Base-by-base conservation (phyloP, 2,888 invertebrate genomes). In the Oscheius sp. region DNA sequence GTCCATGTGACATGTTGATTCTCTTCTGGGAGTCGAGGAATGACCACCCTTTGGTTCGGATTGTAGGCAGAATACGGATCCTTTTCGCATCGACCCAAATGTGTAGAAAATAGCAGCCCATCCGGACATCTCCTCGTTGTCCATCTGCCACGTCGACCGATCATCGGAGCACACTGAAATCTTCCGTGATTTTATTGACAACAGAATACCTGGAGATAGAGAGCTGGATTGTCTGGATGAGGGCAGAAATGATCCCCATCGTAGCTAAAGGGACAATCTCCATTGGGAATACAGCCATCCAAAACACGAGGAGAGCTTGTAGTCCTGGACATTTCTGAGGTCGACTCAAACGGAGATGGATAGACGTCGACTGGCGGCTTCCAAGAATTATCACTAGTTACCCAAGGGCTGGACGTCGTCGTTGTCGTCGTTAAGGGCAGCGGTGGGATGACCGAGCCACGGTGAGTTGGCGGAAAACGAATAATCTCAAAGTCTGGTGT, bases 81-180 rank as follows among this genome's bases (percentile, higher is more conserved):
- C 35, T 79, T 81, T 23, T 81, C 81, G 53, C 81, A 81, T 41
- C 79, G 61, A 56, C 73, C 78, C 13, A 77, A 41, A 13, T 75
- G 35, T 9, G 69, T 72, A 6, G 79, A 46, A 68, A 81, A 81
- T 25, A 77, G 18, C n/a, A 81, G 63, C 0, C 79, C 77, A 27
- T 76, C 77, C 0, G 81, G 81, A 71, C 81, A 81, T 29, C 71
- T 64, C 41, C 81, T 13, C 16, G 75, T 74, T 2, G 79, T 78
- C 81, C 81, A 81, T 43, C 76, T 41, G 16, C 81, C 81, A 16
- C 70, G 43, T 58, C 78, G 69, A 13, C 79, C 79, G 46, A 75
- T 73, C 27, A 79, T 52, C 46, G 81, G 81, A 59, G 79, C 76
- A 64, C 81, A 81, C 75, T 81, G 78, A 12, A 81, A 68, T n/a